Base-by-base conservation (phyloP, 2,888 invertebrate genomes). In the Ecliptopera silaceata region DNA sequence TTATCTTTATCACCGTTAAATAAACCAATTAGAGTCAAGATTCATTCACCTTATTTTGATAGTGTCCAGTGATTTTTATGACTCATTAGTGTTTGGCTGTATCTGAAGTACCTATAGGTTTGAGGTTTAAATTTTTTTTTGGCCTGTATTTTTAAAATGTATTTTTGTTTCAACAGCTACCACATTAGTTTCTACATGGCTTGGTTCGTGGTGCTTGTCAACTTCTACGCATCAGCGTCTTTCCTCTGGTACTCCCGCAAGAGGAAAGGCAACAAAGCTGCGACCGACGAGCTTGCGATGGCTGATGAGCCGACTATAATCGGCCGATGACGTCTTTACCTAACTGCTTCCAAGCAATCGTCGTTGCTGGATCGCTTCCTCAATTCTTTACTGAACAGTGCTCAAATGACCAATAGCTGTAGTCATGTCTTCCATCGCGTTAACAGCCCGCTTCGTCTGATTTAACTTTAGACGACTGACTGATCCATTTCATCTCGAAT, bases 231-330 rank as follows among this genome's bases (percentile, higher is more conserved):
- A 10, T 95, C 95, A 1, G 86, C 93, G 8, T 92, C 95, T 48
- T 97, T 97, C 80, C 93, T 97, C 68, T 92, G 96, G 85, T 96
- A 94, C 78, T 97, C 97, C 0, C 94, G 95, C 56, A 97, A 97
- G 80, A 94, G 95, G 82, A 97, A 97, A 91, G 95, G 96, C 0
- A 94, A 95, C 66, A 95, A 96, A 72, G 96, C 96, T 0, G 95
- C 95, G 3, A 95, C 93, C n/a, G 96, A 96, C 64, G 96, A 96
- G 75, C 90, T 96, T 36, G 96, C 95, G 0, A 94, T 95, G 94
- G 96, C 95, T 4, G 97, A 97, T 71, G 97, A 97, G 72, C 96
- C 96, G 0, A 95, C 96, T 38, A 95, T 95, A 74, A 95, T 97
- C 63, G 94, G 94, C 70, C 93, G 94, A 93, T 94, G 91, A 92